phyloP scores from a whole-genome alignment of 2,113 vertebrate species.

The Ahaetulla prasina region DNA sequence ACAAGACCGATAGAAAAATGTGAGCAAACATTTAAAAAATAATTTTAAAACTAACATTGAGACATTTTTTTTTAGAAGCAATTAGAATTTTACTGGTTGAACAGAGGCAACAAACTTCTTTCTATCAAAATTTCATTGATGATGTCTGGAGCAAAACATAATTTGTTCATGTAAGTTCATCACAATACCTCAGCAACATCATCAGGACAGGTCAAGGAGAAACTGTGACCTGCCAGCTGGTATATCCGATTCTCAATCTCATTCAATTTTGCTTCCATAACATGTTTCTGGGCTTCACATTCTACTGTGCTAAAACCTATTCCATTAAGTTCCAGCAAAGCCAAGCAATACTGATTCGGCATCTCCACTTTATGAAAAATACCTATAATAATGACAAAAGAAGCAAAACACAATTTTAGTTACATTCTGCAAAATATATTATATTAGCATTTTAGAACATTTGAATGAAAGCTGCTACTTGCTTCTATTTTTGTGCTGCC shows the following conservation, averaged over 20 bases:
- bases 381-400: slow-evolving; percentile 65
- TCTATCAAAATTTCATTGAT: background rate
- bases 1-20: background rate
- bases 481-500: background rate
- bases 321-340: slow-evolving; percentile 91
- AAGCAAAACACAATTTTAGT: background rate
- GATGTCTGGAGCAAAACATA: background rate
- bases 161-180: background rate
- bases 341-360: slow-evolving; percentile 89
- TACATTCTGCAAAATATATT: background rate
- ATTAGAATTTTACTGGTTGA: background rate
- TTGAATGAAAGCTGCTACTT: background rate
- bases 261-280: slow-evolving; percentile 90
- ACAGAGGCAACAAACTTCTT: background rate
- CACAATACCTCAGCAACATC: slow-evolving; percentile 86
- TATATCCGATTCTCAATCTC: slow-evolving; percentile 84
- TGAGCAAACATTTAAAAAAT: background rate
- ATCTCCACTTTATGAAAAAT: slow-evolving; percentile 86
- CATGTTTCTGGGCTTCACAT: slow-evolving; percentile 87
- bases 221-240: slow-evolving; percentile 85
- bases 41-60: background rate
- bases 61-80: background rate
- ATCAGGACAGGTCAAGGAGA: slow-evolving; percentile 89
- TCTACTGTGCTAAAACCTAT: slow-evolving; percentile 88
- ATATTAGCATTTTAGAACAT: background rate